Evolutionary conservation across 2,888 invertebrate species (phyloP).

Genomic region (Caenorhabditis sp.): DNA sequence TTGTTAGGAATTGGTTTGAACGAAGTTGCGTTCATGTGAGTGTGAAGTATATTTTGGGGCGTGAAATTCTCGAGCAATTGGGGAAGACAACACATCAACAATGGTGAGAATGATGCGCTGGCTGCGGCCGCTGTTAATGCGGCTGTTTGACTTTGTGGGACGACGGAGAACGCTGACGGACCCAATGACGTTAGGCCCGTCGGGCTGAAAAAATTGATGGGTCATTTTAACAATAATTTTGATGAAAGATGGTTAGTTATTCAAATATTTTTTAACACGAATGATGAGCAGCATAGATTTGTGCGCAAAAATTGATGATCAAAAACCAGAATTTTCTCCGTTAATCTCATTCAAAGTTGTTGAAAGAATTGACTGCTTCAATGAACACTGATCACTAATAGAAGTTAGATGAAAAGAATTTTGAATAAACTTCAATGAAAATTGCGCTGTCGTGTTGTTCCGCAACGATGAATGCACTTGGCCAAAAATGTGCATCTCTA

Average conservation of each 20-base stretch:
- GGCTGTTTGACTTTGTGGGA: slow-evolving; percentile 23
- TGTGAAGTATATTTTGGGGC: slow-evolving; percentile 51
- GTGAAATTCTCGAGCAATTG: slow-evolving; percentile 39
- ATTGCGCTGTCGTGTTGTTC: no score
- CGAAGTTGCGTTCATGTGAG: slow-evolving; percentile 50
- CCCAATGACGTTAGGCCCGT: slow-evolving; percentile 36
- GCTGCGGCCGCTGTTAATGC: slow-evolving; percentile 31
- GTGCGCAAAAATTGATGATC: not conserved
- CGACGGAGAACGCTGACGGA: slow-evolving; percentile 56
- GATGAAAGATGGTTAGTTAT: not conserved
- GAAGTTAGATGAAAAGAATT: not conserved
- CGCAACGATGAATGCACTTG: not conserved
- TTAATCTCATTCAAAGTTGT: no score
- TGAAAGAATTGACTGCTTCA: no score
- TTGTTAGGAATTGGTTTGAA: slow-evolving; percentile 68
- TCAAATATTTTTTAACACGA: not conserved
- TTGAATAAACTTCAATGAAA: no score
- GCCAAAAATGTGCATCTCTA: not conserved
- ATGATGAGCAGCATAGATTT: not conserved
- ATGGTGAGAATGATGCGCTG: slow-evolving; percentile 42
- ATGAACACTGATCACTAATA: not conserved
- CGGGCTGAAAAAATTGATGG: slow-evolving; percentile 29
- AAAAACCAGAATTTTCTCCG: not conserved
- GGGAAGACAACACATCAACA: slow-evolving; percentile 57
- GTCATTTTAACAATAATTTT: not conserved